phyloP scores from a whole-genome alignment of 2,888 invertebrate genomes.

The Odontocolon sp. region DNA sequence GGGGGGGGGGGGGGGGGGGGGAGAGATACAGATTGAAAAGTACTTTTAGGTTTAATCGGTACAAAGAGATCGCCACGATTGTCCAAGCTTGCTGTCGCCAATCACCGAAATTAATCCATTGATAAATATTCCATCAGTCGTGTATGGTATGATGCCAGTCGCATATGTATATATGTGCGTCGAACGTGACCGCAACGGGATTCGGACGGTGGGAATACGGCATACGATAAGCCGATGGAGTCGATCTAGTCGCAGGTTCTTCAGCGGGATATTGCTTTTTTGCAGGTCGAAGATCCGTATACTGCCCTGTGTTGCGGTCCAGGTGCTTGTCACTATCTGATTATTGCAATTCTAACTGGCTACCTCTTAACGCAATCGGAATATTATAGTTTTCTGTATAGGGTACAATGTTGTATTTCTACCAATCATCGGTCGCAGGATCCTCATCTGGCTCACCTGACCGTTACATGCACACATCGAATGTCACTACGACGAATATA shows the following conservation, averaged over 20 bases:
- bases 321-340: neutral
- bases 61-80: slow-evolving; percentile 74
- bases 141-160: slow-evolving; percentile 47
- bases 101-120: slow-evolving; percentile 77
- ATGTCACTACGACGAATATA: slow-evolving; percentile 65
- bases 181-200: slow-evolving; percentile 25
- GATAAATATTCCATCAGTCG: slow-evolving; percentile 76
- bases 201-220: slow-evolving; percentile 15
- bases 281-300: slow-evolving; percentile 13
- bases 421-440: neutral
- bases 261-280: slow-evolving; percentile 68
- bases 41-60: slow-evolving; percentile 77
- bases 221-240: slow-evolving; percentile 6
- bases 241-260: slow-evolving; percentile 38
- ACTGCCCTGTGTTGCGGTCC: no score
- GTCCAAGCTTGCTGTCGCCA: slow-evolving; percentile 70
- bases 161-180: neutral
- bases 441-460: slow-evolving; percentile 30
- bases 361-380: neutral
- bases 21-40: slow-evolving; percentile 74
- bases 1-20: slow-evolving; percentile 45
- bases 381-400: neutral
- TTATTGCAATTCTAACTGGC: neutral
- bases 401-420: neutral
- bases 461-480: slow-evolving; percentile 53